These are phyloP conservation scores for Pantelozetes paolii DNA, from an alignment of 2,888 invertebrate genomes.

Conservation along the genomic window DNA sequence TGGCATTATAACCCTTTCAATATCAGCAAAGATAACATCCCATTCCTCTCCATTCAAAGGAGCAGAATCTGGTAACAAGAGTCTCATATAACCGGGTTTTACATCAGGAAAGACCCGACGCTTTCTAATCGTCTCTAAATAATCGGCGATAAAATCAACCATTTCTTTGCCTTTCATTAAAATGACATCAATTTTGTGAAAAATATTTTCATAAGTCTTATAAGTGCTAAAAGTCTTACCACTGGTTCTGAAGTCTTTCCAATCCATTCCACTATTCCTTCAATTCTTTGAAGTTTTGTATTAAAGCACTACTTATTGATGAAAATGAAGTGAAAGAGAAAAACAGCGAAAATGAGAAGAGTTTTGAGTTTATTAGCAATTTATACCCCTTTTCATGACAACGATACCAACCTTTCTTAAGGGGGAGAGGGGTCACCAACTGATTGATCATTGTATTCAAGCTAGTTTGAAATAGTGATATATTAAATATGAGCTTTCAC, in stretches of 20 bases:
- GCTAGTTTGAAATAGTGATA: too few species aligned
- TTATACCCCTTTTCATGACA: too few species aligned
- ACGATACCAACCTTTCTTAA: too few species aligned
- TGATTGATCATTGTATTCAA: too few species aligned
- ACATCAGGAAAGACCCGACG: slow-evolving; percentile 87
- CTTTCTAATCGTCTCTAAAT: slow-evolving; percentile 82
- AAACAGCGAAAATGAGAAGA: too few species aligned
- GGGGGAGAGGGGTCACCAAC: too few species aligned
- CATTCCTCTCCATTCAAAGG: slow-evolving; percentile 82
- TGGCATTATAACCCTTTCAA: slow-evolving; percentile 92
- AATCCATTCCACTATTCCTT: slow-evolving; percentile 31
- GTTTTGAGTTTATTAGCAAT: too few species aligned
- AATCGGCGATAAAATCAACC: slow-evolving; percentile 97
- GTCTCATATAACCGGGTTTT: slow-evolving; percentile 87
- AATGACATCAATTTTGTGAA: too few species aligned
- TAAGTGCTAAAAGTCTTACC: slow-evolving; percentile 14
- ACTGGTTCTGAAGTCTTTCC: slow-evolving; percentile 39
- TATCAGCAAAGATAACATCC: slow-evolving; percentile 84
- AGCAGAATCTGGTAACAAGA: slow-evolving; percentile 76
- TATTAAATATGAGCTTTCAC: too few species aligned
- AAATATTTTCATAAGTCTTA: not conserved
- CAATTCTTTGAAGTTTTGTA: too few species aligned
- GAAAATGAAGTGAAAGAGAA: too few species aligned
- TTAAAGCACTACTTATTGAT: too few species aligned
- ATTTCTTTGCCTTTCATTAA: slow-evolving; percentile 84